phyloP scores from a whole-genome alignment of 2,113 vertebrate species.

The Ranitomeya variabilis region DNA sequence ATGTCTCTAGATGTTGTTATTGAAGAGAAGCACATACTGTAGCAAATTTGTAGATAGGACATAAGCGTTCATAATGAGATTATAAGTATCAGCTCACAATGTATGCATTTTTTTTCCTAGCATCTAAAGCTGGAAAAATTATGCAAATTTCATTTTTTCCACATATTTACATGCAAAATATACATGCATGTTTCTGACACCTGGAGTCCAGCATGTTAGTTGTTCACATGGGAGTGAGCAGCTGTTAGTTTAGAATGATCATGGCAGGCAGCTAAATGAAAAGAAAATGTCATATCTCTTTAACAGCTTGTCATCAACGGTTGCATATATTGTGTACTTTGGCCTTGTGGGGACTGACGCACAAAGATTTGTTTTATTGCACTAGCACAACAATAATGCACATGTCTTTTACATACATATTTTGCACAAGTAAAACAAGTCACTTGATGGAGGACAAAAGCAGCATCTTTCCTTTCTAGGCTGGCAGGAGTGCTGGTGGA shows the following conservation, averaged over 20 bases:
- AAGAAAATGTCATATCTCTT: not conserved
- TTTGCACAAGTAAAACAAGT: too few species aligned
- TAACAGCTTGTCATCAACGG: not conserved
- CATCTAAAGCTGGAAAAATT: not conserved
- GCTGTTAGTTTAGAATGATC: not conserved
- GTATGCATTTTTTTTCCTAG: not conserved
- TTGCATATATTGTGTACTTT: not conserved
- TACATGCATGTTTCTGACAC: not conserved
- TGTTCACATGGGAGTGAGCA: constrained; percentile 4
- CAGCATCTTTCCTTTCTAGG: too few species aligned
- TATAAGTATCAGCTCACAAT: not conserved
- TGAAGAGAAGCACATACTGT: too few species aligned
- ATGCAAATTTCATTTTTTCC: not conserved
- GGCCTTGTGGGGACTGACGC: not conserved
- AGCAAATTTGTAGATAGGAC: too few species aligned
- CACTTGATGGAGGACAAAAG: too few species aligned
- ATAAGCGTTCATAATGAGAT: not conserved
- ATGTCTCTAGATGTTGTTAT: too few species aligned
- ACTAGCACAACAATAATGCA: too few species aligned
- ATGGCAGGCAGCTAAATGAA: not conserved
- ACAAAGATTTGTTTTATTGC: not conserved
- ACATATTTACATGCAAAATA: not conserved
- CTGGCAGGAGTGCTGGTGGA: too few species aligned
- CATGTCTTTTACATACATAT: too few species aligned
- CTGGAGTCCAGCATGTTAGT: not conserved